Evolutionary conservation across 2,888 invertebrate species (phyloP).

Genomic region (Pegoplata infirma): DNA sequence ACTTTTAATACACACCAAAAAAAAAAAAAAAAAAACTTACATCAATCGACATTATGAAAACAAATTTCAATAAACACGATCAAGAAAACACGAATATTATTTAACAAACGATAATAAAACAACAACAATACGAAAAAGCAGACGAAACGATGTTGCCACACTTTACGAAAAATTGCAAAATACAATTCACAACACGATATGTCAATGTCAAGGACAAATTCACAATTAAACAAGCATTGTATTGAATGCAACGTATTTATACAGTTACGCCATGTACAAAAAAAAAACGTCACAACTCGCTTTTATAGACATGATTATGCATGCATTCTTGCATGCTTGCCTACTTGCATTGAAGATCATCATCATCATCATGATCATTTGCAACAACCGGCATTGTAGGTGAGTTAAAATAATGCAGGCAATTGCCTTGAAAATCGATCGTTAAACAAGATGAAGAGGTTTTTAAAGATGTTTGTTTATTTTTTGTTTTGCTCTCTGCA

Average conservation of each 20-base stretch:
- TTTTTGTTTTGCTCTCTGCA: slow-evolving; percentile 5
- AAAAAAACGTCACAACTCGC: background rate
- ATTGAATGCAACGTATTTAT: slow-evolving; percentile 68
- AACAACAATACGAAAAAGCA: background rate
- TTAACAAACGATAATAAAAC: slow-evolving; percentile 11
- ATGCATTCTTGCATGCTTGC: background rate
- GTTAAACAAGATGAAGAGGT: background rate
- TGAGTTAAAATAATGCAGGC: background rate
- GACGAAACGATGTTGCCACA: slow-evolving; percentile 7
- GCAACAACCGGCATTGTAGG: slow-evolving; percentile 39
- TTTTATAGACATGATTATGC: background rate
- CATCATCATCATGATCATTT: slow-evolving; percentile 42
- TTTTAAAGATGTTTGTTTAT: background rate
- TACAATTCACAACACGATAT: slow-evolving; percentile 54
- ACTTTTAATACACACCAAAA: slow-evolving; percentile 10
- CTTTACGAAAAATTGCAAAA: background rate
- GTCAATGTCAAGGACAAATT: slow-evolving; percentile 77
- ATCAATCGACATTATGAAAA: slow-evolving; percentile 52
- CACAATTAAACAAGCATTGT: slow-evolving; percentile 73
- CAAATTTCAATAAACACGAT: slow-evolving; percentile 9
- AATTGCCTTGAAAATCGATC: slow-evolving; percentile 16
- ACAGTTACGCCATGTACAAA: slow-evolving; percentile 38
- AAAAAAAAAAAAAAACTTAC: slow-evolving; percentile 46
- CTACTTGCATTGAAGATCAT: slow-evolving; percentile 16
- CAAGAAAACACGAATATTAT: slow-evolving; percentile 29